Evolutionary conservation across 1,140 invertebrate genomes (phyloP), one percentile per base, ranked within the genome.

Genomic region (Archivesica marissinica): DNA sequence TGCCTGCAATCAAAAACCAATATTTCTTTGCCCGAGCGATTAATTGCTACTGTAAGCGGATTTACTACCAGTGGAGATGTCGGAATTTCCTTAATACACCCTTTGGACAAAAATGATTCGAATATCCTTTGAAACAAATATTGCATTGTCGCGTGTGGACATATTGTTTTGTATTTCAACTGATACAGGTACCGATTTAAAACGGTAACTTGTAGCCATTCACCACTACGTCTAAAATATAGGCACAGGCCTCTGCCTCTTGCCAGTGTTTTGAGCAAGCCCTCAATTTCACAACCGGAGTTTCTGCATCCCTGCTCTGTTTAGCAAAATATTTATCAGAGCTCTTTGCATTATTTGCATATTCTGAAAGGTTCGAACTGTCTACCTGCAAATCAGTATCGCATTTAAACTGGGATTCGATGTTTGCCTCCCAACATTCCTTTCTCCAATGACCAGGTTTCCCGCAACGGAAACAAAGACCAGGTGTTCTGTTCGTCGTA

Each of bases 131-230:
- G 76, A 23, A n/a, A 78, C 76, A 41, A 61, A 78, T 3, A 38
- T 20, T 64, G 54, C 35, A 78, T 61, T 78, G 11, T 78, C 76
- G 7, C 41, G 33, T 0, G 54, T 56, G 17, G 56, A 38, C 64
- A 61, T 78, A 56, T 78, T 78, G 35, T 78, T 78, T n/a, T 28
- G 20, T 41, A 78, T 25, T 56, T 50, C 41, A 15, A 61, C 30
- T 30, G 54, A 61, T 50, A 50, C 54, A 13, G 56, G 76, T 6
- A 39, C 17, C 17, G 39, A 17, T 59, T 11, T 61, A 39, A 61
- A 78, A 78, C 13, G 76, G 76, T 78, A 78, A 41, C 28, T 78
- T 64, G 25, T 78, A 78, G 23, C 76, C 76, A n/a, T 64, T 33
- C 17, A 20, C n/a, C 38, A 61, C 38, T n/a, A 78, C 33, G 23